These are phyloP conservation scores for Origma solitaria DNA, from an alignment of 2,113 vertebrate genomes.

Conservation along the genomic window DNA sequence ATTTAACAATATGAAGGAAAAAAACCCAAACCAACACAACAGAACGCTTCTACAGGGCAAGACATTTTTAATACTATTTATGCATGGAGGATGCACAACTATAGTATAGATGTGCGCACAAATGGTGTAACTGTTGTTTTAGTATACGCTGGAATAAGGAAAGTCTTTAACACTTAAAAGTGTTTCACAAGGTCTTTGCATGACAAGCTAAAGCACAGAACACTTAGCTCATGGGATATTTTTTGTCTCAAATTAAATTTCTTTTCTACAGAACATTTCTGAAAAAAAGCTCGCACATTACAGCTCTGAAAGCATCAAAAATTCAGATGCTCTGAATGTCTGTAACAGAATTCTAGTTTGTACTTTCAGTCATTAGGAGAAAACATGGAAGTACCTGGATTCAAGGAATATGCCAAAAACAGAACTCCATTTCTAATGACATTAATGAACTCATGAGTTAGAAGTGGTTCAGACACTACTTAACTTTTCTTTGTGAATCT, in stretches of 20 bases:
- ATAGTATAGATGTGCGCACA: neutral
- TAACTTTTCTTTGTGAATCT: neutral
- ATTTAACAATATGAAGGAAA: neutral
- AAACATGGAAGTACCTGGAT: neutral
- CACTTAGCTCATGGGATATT: neutral
- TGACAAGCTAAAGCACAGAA: neutral
- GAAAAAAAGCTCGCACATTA: neutral
- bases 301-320: neutral
- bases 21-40: rapidly evolving
- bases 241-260: neutral
- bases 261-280: neutral
- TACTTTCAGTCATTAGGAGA: neutral
- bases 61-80: neutral
- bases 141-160: neutral
- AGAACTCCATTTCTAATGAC: neutral
- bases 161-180: neutral
- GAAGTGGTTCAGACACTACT: neutral
- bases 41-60: neutral
- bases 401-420: neutral
- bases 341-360: neutral
- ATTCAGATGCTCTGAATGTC: neutral
- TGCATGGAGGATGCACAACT: neutral
- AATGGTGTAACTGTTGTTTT: neutral
- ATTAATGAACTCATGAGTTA: neutral
- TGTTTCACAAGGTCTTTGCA: neutral